Conservation (phyloP, 2,888 invertebrate species). For the Caenorhabditis drosophilae region DNA sequence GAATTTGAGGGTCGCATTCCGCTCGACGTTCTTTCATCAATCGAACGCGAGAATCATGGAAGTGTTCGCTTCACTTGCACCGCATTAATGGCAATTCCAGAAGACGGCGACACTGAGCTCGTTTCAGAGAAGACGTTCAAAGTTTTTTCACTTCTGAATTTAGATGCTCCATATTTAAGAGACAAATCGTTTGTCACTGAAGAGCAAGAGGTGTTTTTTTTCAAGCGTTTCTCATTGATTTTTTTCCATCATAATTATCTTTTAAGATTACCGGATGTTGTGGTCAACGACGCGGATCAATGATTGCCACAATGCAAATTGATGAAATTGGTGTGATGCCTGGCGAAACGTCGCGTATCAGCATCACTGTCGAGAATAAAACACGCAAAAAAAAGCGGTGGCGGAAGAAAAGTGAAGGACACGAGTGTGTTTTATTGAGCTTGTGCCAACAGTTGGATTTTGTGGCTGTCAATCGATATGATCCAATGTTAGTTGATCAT, state of each 20-base stretch:
- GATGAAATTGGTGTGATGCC: constrained; percentile 59
- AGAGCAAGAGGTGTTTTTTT: constrained; percentile 48
- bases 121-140: constrained; percentile 63
- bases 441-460: constrained; percentile 65
- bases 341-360: constrained; percentile 44
- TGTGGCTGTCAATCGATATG: constrained; percentile 53
- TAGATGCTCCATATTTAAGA: constrained; percentile 65
- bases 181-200: constrained; percentile 51
- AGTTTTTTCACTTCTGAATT: constrained; percentile 59
- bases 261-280: constrained; percentile 49
- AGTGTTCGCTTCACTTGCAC: constrained; percentile 62
- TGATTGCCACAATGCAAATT: constrained; percentile 49
- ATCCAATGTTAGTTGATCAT: constrained; percentile 49
- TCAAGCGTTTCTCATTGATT: background rate
- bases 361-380: constrained; percentile 54
- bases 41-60: constrained; percentile 58
- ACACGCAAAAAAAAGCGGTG: constrained; percentile 54
- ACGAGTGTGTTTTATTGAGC: constrained; percentile 60
- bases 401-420: constrained; percentile 46
- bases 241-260: background rate
- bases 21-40: constrained; percentile 58
- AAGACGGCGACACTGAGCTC: constrained; percentile 65
- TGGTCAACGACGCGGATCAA: constrained; percentile 39
- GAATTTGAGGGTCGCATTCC: constrained; percentile 58
- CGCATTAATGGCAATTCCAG: constrained; percentile 64